Percentiles rank a stretch among this genome's conserved stretches.
These are phyloP conservation scores for Melinaea menophilus DNA, from an alignment of 2,888 invertebrate species.

Conservation along the genomic window DNA sequence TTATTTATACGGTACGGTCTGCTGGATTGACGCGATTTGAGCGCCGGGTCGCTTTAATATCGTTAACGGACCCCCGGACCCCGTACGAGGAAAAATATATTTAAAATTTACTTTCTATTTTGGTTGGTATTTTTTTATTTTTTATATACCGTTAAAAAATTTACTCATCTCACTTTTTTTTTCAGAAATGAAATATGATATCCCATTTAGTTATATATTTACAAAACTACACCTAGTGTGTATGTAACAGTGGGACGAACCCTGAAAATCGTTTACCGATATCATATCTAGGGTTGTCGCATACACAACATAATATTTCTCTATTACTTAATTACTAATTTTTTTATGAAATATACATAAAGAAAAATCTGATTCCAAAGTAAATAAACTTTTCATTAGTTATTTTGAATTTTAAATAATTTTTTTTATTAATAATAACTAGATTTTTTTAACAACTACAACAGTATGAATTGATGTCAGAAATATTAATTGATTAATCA, in stretches of 20 bases:
- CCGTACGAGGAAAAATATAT: not conserved
- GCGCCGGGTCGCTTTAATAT: not conserved
- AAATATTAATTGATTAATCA: too few relatives aligned
- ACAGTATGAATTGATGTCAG: too few relatives aligned
- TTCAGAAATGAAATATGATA: not conserved
- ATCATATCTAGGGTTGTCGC: not conserved
- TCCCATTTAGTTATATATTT: not conserved
- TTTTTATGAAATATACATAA: too few relatives aligned
- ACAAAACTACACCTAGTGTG: not conserved
- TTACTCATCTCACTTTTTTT: not conserved
- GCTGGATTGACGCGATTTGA: not conserved
- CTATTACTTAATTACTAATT: not conserved
- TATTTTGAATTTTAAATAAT: too few relatives aligned
- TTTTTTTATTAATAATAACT: too few relatives aligned
- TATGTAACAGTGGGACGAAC: not conserved
- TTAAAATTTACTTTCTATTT: not conserved
- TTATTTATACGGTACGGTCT: conserved; percentile 4
- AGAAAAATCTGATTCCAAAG: too few relatives aligned
- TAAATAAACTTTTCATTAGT: too few relatives aligned
- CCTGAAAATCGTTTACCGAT: not conserved
- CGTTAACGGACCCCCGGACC: not conserved
- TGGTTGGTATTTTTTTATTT: too few relatives aligned
- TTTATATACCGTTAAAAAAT: not conserved
- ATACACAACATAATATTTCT: not conserved
- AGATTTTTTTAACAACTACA: too few relatives aligned